Base-by-base conservation (phyloP, 2,888 invertebrate genomes). In the Stenodera caucasica region DNA sequence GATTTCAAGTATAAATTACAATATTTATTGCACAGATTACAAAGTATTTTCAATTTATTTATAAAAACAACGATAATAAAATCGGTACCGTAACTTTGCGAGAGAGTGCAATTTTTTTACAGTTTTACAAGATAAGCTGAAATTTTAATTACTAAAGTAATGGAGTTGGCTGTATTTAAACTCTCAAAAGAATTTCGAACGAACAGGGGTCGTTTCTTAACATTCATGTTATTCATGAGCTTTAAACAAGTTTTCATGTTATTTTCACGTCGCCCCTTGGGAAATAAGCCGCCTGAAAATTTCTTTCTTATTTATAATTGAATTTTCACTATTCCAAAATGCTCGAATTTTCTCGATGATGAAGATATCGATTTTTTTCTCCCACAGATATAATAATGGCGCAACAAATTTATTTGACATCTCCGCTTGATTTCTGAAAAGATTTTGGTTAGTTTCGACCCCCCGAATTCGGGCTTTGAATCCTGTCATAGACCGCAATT, bases 181-280 rank as follows among this genome's bases (percentile, higher is more conserved):
- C 11, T 14, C 15, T 55, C 15, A 23, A 2, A 18, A 21, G 21
- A 8, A n/a, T 11, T 29, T 37, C 45, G 12, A 30, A 40, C 18
- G 15, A 58, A 52, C 45, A 55, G 53, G 45, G 51, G 53, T 53
- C 37, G 29, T 23, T 58, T 56, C 53, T 62, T 51, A 23, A 54
- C 60, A 49, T 49, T 32, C 65, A 49, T 61, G 70, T 73, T 74
- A 74, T 73, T 74, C 72, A 74, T 74, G 72, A 72, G 67, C 64
- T 66, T 70, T 71, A 74, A 74, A 74, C 70, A 73, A 74, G 70
- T 75, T 74, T 73, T 72, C 72, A 70, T 73, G 73, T 74, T 70
- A 72, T 69, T 72, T 72, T 69, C 69, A 63, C 69, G 60, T 64
- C 66, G 63, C 53, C 67, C 54, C 67, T 1, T 18, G 67, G 66